Evolutionary conservation across 1,140 invertebrate species (phyloP), one percentile per base, ranked within the genome.

Genomic region (Manduca sexta): DNA sequence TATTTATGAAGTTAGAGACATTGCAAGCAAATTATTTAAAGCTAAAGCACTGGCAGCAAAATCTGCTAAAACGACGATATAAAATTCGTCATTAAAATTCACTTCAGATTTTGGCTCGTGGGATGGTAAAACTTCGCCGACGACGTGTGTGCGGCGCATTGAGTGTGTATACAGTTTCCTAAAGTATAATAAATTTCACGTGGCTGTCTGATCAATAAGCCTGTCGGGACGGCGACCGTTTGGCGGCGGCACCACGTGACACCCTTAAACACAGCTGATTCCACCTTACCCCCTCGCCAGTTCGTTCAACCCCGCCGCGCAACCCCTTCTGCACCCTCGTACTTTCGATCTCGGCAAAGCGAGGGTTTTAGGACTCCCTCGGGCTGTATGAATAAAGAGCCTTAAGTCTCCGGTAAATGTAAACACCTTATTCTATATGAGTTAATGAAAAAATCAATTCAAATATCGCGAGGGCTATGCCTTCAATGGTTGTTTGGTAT

Each of bases 231-330:
- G 67, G 56, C 75, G 62, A 73, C 65, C 73, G 68, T 60, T 64
- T 66, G 73, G 62, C 69, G 53, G 70, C 58, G 60, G 52, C 54
- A 63, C 60, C 63, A 58, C 62, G 65, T 70, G 64, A 66, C 69
- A 74, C 76, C 78, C 80, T 68, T 44, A 72, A 74, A 79, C 62
- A 80, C 81, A 84, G 81, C 81, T 82, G 81, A 82, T 81, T 60
- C 72, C 60, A 67, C 69, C 68, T 56, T 65, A 62, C 65, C 64
- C 71, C 64, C 63, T 61, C 51, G 49, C 46, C 54, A 60, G 71
- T 70, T 63, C 69, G 62, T 73, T 71, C 69, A 72, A 74, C 70
- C 74, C 59, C 60, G 43, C 45, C 56, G 53, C 64, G 52, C 65
- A 51, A 5, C 54, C 40, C 56, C 35, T 44, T 43, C 26, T 35